phyloP scores from a whole-genome alignment of 2,113 vertebrate species.

The Hemichromis elongatus region DNA sequence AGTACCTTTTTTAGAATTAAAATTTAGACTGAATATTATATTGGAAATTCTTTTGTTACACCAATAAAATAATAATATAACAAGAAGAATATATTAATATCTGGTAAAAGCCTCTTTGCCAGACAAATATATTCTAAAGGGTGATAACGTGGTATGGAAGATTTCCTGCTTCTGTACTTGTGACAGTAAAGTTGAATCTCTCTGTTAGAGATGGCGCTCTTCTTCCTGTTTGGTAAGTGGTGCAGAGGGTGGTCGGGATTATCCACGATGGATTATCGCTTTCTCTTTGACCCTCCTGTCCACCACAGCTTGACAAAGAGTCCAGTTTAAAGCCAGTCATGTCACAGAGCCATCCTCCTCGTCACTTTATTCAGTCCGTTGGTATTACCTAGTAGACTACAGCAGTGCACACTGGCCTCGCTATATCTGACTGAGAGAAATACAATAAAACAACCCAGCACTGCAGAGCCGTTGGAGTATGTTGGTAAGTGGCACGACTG shows the following conservation, averaged over 20 bases:
- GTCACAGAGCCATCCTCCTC: not conserved
- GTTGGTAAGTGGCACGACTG: not conserved
- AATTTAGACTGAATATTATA: not conserved
- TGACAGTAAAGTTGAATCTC: not conserved
- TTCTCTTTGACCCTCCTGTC: not conserved
- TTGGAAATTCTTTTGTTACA: not conserved
- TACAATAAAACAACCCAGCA: not conserved
- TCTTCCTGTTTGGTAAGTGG: not conserved
- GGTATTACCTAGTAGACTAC: not conserved
- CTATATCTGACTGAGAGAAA: not conserved
- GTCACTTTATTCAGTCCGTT: not conserved
- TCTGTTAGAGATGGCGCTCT: not conserved
- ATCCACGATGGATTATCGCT: not conserved
- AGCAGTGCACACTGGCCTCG: not conserved
- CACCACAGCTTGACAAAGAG: not conserved
- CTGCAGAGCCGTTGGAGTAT: not conserved
- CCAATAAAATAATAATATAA: not conserved
- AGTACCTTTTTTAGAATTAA: not conserved
- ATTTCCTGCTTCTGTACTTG: not conserved
- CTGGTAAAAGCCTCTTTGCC: accelerated
- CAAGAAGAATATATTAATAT: not conserved
- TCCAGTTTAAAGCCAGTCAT: not conserved
- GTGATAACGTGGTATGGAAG: not conserved
- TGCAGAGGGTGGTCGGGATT: not conserved
- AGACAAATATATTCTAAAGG: not conserved